Conservation (phyloP, 2,888 invertebrate species). For the Penaeus monodon region DNA sequence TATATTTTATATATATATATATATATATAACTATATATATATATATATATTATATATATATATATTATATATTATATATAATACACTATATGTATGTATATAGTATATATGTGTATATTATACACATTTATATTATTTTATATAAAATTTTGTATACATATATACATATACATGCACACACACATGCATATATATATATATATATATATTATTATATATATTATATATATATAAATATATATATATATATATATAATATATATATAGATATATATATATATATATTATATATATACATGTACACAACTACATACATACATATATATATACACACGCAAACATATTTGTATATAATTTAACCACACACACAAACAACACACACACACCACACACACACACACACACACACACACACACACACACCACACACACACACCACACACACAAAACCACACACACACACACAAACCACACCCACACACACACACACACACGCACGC, state of each 20-base stretch:
- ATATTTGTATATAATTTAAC: too few species aligned
- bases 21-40: background rate
- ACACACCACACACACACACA: too few species aligned
- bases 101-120: slow-evolving; percentile 19
- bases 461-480: too few species aligned
- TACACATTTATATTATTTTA: background rate
- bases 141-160: too few species aligned
- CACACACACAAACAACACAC: too few species aligned
- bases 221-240: slow-evolving; percentile 24
- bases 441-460: too few species aligned
- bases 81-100: slow-evolving; percentile 17
- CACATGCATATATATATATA: slow-evolving; percentile 21
- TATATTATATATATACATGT: background rate
- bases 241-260: slow-evolving; percentile 25
- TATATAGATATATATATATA: slow-evolving; percentile 17
- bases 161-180: background rate
- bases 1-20: background rate
- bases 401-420: too few species aligned
- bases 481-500: too few species aligned
- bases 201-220: slow-evolving; percentile 1
- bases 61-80: slow-evolving; percentile 8
- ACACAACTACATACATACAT: too few species aligned
- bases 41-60: too few species aligned
- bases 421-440: too few species aligned
- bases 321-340: too few species aligned